phyloP scores from a whole-genome alignment of 1,140 invertebrate genomes.

The Procambarus clarkii region DNA sequence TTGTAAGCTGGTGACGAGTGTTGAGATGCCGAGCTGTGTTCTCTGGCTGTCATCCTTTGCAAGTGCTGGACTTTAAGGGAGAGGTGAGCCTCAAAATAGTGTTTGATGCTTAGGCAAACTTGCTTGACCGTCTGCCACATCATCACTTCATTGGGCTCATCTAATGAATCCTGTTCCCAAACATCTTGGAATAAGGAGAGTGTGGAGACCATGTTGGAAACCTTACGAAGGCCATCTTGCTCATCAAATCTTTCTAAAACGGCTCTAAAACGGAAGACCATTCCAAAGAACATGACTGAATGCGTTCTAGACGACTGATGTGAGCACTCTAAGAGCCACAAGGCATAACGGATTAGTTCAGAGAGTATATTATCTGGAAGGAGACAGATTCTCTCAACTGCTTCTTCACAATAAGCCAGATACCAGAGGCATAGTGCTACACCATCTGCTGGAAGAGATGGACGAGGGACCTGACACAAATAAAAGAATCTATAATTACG shows the following conservation, averaged over 20 bases:
- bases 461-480: conserved; percentile 85
- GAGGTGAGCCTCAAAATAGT: conserved; percentile 95
- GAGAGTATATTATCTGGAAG: conserved; percentile 86
- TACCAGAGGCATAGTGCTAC: conserved; percentile 98
- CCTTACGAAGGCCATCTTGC: conserved; percentile 92
- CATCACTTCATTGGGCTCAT: conserved; percentile 84
- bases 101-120: conserved; percentile 91
- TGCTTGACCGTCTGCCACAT: conserved; percentile 95
- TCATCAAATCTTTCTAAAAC: conserved; percentile 95
- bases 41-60: conserved; percentile 80
- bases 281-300: conserved; percentile 97
- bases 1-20: conserved; percentile 76
- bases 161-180: conserved; percentile 59
- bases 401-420: conserved; percentile 96
- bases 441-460: conserved; percentile 95
- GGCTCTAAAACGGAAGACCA: conserved; percentile 93
- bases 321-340: conserved; percentile 96
- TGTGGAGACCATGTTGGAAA: conserved; percentile 90
- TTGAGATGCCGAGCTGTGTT: conserved; percentile 74
- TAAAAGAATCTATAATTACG: neutral
- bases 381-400: conserved; percentile 95
- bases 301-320: conserved; percentile 97
- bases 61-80: conserved; percentile 89
- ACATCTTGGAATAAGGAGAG: conserved; percentile 67
- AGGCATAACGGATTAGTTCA: conserved; percentile 89